phyloP scores from a whole-genome alignment of 2,113 vertebrate genomes.

The Cervus canadensis region DNA sequence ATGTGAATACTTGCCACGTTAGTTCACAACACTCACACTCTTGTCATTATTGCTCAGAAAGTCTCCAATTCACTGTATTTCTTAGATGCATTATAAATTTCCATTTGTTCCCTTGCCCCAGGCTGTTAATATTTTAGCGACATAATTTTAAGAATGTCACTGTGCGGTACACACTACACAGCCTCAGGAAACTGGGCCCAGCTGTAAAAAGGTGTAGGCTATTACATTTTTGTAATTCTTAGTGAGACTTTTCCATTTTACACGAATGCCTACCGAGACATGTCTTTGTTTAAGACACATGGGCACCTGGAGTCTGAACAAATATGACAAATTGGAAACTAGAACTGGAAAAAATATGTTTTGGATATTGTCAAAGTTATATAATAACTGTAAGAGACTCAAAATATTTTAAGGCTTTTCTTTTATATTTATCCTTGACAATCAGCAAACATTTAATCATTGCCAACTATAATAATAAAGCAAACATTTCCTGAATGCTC shows the following conservation, averaged over 20 bases:
- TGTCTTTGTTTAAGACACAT: conserved; percentile 50
- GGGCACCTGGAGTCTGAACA: conserved; percentile 33
- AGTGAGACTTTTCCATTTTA: conserved; percentile 31
- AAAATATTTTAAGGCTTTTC: conserved; percentile 8
- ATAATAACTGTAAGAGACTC: conserved; percentile 25
- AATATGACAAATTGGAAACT: conserved; percentile 7
- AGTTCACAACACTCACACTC: not conserved
- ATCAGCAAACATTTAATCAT: not conserved
- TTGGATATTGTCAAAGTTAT: conserved; percentile 2
- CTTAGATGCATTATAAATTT: not conserved
- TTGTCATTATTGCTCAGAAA: not conserved
- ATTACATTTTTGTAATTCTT: conserved; percentile 54
- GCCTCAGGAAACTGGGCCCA: conserved; percentile 53
- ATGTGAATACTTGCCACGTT: not conserved
- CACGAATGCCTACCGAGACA: conserved; percentile 38
- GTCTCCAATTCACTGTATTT: not conserved
- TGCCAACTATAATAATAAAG: conserved; percentile 1
- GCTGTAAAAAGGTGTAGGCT: conserved; percentile 55
- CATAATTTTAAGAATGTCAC: conserved; percentile 50
- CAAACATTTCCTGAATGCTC: not conserved
- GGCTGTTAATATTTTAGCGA: conserved; percentile 43
- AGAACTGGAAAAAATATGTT: conserved; percentile 9
- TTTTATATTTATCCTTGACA: not conserved
- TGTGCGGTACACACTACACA: conserved; percentile 18
- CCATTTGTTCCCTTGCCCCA: conserved; percentile 26